Evolutionary conservation across 2,888 invertebrate species (phyloP), one percentile per base, ranked within the genome.

Genomic region (Rhynchonema sp.): DNA sequence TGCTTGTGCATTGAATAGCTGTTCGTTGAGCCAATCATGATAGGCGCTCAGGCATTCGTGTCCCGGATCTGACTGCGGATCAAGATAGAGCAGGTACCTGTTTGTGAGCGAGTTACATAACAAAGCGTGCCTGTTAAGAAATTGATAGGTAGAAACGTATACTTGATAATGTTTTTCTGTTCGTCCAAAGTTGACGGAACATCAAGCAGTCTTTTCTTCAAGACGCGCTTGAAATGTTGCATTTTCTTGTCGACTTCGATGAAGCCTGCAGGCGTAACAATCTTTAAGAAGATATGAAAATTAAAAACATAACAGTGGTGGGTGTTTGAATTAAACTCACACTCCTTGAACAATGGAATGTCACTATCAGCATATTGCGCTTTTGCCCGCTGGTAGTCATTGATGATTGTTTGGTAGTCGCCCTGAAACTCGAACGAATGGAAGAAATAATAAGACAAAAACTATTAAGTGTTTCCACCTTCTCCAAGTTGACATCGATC

Each of bases 321-420:
- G n/a, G n/a, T n/a, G n/a, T n/a, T n/a, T n/a, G n/a, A n/a, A n/a
- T n/a, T n/a, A n/a, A n/a, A n/a, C n/a, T n/a, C n/a, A n/a, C 70
- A 68, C 64, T 73, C 72, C 62, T 66, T 68, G 58, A 73, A 72
- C 20, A 72, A 60, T 20, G 68, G 64, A 9, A 71, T 66, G 56
- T 71, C 68, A 22, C 65, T 89, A 74, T 87, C 89, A 61, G 87
- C 86, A 78, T 94, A 96, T 29, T 96, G 79, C 71, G 92, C 89
- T 74, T 89, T 91, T 2, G 91, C 96, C 67, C 96, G 80, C 1
- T 88, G 85, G 73, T 94, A 98, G 74, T 98, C 98, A 72, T 92
- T 98, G 62, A 98, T 89, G 27, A 98, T 90, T 58, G 91, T 82
- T 73, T 96, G 92, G 73, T 90, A 98, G 72, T 98, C 94, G 58